phyloP scores from a whole-genome alignment of 2,113 vertebrate species.

The Mystacornis crossleyi region DNA sequence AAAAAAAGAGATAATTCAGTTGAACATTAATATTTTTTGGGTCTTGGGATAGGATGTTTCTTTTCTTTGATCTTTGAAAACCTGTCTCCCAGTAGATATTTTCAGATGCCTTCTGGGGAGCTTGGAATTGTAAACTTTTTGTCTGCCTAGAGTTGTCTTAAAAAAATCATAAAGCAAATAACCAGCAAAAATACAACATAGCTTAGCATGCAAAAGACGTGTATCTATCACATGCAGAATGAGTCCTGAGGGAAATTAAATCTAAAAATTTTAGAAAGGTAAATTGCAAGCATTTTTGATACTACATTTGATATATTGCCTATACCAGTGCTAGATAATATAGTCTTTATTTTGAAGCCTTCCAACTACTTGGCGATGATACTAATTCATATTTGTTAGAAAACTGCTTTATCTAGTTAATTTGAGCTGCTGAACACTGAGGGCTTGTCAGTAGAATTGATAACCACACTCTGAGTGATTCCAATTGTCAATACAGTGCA shows the following conservation, averaged over 20 bases:
- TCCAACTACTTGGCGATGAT: neutral
- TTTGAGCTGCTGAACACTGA: neutral
- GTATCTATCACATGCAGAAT: neutral
- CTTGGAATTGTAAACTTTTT: neutral
- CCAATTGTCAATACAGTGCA: rapidly evolving
- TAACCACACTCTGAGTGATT: neutral
- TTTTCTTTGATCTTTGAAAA: neutral
- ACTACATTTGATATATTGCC: neutral
- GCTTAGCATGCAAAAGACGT: neutral
- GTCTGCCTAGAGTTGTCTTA: neutral
- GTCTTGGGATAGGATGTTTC: neutral
- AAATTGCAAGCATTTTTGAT: neutral
- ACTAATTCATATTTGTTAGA: neutral
- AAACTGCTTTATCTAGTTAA: neutral
- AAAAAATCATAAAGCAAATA: neutral
- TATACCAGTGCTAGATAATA: neutral
- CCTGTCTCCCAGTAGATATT: neutral
- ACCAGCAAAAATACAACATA: neutral
- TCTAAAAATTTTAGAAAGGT: neutral
- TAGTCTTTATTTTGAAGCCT: neutral
- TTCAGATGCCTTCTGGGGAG: neutral
- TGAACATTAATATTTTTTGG: neutral
- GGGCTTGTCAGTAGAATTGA: neutral
- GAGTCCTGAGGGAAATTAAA: neutral
- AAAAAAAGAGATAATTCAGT: neutral